Evolutionary conservation across 1,140 invertebrate species (phyloP).

Genomic region (Eueides isabella): DNA sequence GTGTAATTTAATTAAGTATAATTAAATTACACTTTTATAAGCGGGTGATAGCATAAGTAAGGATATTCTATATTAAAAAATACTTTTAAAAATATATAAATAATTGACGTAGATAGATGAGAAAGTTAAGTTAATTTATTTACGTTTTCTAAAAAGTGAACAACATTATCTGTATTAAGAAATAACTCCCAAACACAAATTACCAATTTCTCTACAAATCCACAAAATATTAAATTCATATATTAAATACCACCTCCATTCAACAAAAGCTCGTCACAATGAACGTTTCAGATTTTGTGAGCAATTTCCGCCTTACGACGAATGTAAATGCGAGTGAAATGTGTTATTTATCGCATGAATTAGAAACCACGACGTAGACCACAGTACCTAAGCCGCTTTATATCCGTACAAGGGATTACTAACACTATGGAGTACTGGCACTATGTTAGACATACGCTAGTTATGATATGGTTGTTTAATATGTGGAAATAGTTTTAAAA

Average conservation of each 20-base stretch:
- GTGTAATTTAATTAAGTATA: no score
- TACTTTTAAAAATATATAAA: no score
- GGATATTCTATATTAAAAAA: no score
- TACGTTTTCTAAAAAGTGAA: no score
- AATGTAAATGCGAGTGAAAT: conserved; percentile 70
- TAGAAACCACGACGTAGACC: conserved; percentile 38
- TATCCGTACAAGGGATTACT: conserved; percentile 1
- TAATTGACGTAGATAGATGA: no score
- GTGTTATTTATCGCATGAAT: conserved; percentile 68
- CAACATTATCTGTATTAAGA: no score
- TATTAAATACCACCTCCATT: conserved; percentile 39
- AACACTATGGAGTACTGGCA: background rate
- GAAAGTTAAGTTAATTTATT: no score
- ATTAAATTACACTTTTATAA: no score
- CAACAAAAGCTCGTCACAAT: conserved; percentile 43
- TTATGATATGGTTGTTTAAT: background rate
- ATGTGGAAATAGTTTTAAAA: background rate
- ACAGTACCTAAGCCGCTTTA: conserved; percentile 18
- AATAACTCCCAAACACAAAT: no score
- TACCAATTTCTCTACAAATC: background rate
- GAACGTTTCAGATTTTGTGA: conserved; percentile 64
- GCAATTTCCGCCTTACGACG: conserved; percentile 71
- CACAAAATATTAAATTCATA: background rate
- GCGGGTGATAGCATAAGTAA: no score
- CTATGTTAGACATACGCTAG: background rate